Percentiles rank a stretch among this genome's conserved stretches.
These are phyloP conservation scores for Vollenhovia emeryi DNA, from an alignment of 1,140 invertebrate species.

Conservation along the genomic window DNA sequence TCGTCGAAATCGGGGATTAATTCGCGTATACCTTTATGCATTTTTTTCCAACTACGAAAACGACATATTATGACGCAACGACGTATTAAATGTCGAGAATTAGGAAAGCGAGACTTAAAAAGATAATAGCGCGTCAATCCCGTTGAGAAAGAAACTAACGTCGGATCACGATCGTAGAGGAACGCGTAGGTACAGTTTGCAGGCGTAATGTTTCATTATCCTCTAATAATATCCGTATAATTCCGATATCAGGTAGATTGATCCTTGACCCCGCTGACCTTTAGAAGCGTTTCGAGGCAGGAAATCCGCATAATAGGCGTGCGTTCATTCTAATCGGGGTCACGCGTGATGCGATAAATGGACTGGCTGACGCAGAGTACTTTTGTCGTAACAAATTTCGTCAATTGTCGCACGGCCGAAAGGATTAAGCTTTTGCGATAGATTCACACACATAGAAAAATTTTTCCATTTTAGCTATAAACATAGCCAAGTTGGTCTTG, in stretches of 20 bases:
- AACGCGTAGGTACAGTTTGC: neutral
- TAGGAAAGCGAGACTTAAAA: neutral
- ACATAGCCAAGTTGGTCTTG: neutral
- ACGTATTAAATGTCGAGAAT: neutral
- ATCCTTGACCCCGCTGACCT: conserved; percentile 11
- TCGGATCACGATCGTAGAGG: neutral
- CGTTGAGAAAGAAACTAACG: neutral
- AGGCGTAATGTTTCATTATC: neutral
- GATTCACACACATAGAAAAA: neutral
- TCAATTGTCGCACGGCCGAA: neutral
- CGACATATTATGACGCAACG: too few relatives aligned
- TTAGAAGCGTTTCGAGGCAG: neutral
- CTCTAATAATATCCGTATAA: conserved; percentile 4
- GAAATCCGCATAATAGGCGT: neutral
- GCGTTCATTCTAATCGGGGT: neutral
- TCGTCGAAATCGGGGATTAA: neutral
- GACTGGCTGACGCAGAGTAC: neutral
- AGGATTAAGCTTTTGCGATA: neutral
- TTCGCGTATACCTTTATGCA: neutral
- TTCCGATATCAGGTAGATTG: neutral
- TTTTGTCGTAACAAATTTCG: neutral
- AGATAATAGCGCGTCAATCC: neutral
- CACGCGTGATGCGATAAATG: neutral
- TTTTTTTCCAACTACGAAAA: neutral
- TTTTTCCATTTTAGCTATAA: neutral